phyloP scores from a whole-genome alignment of 2,113 vertebrate species.

The Pollimyrus isidori region DNA sequence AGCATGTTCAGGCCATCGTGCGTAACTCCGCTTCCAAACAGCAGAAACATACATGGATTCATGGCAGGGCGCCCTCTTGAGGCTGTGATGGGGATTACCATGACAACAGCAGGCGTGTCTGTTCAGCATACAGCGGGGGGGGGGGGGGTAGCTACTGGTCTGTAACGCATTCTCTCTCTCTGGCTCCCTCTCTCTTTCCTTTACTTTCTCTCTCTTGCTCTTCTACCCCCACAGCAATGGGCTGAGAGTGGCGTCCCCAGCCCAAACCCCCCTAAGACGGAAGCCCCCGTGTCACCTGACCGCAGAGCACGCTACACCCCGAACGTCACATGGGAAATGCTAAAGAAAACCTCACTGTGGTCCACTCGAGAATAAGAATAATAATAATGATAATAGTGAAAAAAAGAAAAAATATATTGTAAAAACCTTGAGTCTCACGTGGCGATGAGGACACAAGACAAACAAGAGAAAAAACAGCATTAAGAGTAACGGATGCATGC shows the following conservation, averaged over 20 bases:
- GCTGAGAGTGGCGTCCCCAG: background rate
- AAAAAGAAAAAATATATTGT: conserved; percentile 19
- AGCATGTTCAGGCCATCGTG: background rate
- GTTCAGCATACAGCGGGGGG: background rate
- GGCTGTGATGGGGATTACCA: background rate
- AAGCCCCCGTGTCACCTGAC: conserved; percentile 20
- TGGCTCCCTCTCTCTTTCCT: conserved; percentile 15
- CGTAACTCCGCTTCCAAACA: background rate
- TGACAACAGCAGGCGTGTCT: background rate
- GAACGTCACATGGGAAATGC: conserved; percentile 24
- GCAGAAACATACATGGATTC: conserved; percentile 21
- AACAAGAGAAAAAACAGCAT: conserved; percentile 28
- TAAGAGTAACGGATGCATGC: conserved; percentile 58
- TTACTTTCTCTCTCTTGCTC: background rate
- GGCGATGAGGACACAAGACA: conserved; percentile 23
- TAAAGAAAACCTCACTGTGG: conserved; percentile 1
- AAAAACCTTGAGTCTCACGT: conserved; percentile 10
- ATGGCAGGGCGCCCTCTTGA: background rate
- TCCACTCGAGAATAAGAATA: conserved; percentile 3
- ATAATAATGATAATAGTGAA: background rate
- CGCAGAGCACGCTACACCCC: conserved; percentile 20
- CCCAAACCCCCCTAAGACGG: conserved; percentile 22
- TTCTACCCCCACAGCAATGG: conserved; percentile 22
- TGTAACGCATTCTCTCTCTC: background rate
- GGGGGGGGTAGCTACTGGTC: background rate